These are phyloP conservation scores for Thaumatotibia leucotreta DNA, from an alignment of 1,140 invertebrate species.

Conservation along the genomic window DNA sequence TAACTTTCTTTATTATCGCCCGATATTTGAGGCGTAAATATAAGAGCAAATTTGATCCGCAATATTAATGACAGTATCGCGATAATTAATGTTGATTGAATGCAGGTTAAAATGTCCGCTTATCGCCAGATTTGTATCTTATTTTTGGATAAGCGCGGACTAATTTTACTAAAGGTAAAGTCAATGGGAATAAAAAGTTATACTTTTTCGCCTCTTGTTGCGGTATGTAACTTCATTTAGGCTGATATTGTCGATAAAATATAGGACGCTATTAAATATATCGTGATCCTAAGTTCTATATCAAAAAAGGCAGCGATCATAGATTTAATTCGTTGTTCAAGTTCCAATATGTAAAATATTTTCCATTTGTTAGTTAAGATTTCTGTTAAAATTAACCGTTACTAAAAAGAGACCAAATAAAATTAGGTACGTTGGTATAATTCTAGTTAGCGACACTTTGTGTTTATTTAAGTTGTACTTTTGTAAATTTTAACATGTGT, in stretches of 20 bases:
- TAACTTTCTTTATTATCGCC: neutral
- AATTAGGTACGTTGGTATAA: constrained; percentile 65
- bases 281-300: too few relatives aligned
- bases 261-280: too few relatives aligned
- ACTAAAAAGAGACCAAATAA: constrained; percentile 75
- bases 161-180: too few relatives aligned
- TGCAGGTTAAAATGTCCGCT: neutral
- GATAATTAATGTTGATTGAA: neutral
- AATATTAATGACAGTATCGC: neutral
- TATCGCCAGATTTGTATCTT: neutral
- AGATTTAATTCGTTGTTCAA: constrained; percentile 17
- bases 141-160: too few relatives aligned
- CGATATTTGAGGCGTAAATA: neutral
- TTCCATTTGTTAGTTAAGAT: constrained; percentile 32
- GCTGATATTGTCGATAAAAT: too few relatives aligned
- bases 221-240: too few relatives aligned
- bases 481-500: constrained; percentile 67
- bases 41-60: neutral
- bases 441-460: constrained; percentile 53
- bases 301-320: constrained; percentile 13
- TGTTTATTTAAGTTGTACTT: constrained; percentile 63
- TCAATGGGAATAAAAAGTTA: neutral
- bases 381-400: constrained; percentile 53
- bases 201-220: neutral
- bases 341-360: constrained; percentile 21